Evolutionary conservation across 1,140 invertebrate species (phyloP), one percentile per base, ranked within the genome.

Genomic region (Cylas formicarius): DNA sequence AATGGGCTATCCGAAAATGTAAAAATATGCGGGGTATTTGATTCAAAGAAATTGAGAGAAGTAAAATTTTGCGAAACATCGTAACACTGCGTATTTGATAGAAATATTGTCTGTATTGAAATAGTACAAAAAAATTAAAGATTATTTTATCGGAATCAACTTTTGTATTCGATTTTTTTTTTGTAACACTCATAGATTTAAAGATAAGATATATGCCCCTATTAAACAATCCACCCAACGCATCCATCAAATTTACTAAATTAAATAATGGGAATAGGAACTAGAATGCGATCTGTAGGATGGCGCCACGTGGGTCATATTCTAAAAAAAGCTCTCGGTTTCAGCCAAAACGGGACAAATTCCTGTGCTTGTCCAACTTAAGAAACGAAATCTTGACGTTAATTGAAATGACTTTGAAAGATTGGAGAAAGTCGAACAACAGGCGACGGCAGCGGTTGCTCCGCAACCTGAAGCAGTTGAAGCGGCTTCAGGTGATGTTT

Each of bases 401-500:
- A 24, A 58, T 61, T 13, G 49, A 53, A 8, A 34, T 38, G 19
- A 58, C 52, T 1, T 39, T 61, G n/a, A 50, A 42, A 17, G 40
- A 46, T 10, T 61, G 60, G 60, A 27, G 60, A 23, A 53, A 52
- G 36, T 48, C 53, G 7, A 46, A 53, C 18, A 45, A 39, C 20
- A 39, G 52, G 3, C 47, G 50, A 4, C 42, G 50, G 32, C 49
- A 49, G 14, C 29, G 49, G 13, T 27, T 61, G 18, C 23, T 57
- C 8, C 45, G 60, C 33, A 56, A 54, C 31, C 34, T 61, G 10
- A 53, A 48, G 31, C 41, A 56, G 21, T 44, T 61, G 11, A 44
- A 43, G 21, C 50, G 55, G 16, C 32, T 61, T 7, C 57, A 61
- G 22, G 41, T 61, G 11, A 50, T 58, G 35, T 53, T 61, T 21